These are phyloP conservation scores for Leptosomus discolor DNA, from an alignment of 2,113 vertebrate genomes.

Conservation along the genomic window DNA sequence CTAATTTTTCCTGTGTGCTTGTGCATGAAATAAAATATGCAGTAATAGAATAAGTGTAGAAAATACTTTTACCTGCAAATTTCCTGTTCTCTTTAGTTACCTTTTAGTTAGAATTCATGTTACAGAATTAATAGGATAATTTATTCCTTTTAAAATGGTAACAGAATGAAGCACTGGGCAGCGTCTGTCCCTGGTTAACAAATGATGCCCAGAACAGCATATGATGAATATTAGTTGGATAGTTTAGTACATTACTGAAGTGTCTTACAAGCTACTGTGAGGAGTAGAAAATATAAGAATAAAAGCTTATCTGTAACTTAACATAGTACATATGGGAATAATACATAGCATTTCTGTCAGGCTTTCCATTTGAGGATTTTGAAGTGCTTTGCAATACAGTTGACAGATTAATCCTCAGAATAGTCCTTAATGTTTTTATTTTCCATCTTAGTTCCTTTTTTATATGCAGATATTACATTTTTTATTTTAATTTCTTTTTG, in stretches of 20 bases:
- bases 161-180: neutral
- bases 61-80: neutral
- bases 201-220: neutral
- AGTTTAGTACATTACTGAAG: conserved; percentile 22
- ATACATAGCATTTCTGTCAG: conserved; percentile 32
- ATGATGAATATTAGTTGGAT: conserved; percentile 32
- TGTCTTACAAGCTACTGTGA: neutral
- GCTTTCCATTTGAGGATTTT: conserved; percentile 1
- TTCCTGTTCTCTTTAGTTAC: neutral
- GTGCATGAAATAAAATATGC: neutral
- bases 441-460: neutral
- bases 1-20: neutral
- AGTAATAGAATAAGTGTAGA: neutral
- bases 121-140: conserved; percentile 23
- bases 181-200: neutral
- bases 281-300: neutral
- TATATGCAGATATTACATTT: neutral
- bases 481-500: neutral
- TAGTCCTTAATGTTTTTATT: neutral
- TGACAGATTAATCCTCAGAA: conserved; percentile 13
- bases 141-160: conserved; percentile 26
- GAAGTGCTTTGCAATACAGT: conserved; percentile 24
- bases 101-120: conserved; percentile 36
- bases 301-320: conserved; percentile 49
- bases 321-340: neutral